Conservation (phyloP, 1,140 invertebrate species). For the Diabrotica virgifera region DNA sequence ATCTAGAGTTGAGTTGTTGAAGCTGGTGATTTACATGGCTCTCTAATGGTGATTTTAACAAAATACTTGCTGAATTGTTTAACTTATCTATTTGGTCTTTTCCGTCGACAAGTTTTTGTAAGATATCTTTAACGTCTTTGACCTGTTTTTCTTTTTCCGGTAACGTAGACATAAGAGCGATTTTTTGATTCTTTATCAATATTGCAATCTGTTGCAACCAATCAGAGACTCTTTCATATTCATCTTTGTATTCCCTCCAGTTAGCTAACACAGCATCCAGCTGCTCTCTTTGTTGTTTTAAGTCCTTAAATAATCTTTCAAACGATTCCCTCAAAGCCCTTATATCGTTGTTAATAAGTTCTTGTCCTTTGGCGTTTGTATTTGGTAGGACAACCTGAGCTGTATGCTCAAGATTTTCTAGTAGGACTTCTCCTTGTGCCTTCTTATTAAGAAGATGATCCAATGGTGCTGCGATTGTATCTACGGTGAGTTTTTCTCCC, state of each 20-base stretch:
- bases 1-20: constrained; percentile 84
- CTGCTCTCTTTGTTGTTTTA: constrained; percentile 80
- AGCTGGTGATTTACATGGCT: constrained; percentile 90
- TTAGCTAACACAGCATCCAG: constrained; percentile 77
- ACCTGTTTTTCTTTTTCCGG: constrained; percentile 86
- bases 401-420: constrained; percentile 82
- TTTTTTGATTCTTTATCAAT: constrained; percentile 85
- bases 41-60: constrained; percentile 82
- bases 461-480: constrained; percentile 81
- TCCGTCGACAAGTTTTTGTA: constrained; percentile 73
- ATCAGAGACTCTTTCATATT: constrained; percentile 85
- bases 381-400: constrained; percentile 82
- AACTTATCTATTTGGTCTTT: constrained; percentile 81
- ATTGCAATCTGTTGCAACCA: constrained; percentile 94
- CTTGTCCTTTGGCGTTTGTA: constrained; percentile 75
- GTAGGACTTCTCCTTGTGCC: constrained; percentile 82
- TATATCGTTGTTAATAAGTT: constrained; percentile 80
- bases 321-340: constrained; percentile 80
- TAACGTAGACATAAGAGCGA: constrained; percentile 75
- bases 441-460: constrained; percentile 85
- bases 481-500: constrained; percentile 83
- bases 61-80: constrained; percentile 69
- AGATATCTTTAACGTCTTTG: constrained; percentile 72
- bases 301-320: constrained; percentile 76
- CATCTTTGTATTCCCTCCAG: constrained; percentile 89